Evolutionary conservation across 2,113 vertebrate genomes (phyloP).

Genomic region (Daboia siamensis): DNA sequence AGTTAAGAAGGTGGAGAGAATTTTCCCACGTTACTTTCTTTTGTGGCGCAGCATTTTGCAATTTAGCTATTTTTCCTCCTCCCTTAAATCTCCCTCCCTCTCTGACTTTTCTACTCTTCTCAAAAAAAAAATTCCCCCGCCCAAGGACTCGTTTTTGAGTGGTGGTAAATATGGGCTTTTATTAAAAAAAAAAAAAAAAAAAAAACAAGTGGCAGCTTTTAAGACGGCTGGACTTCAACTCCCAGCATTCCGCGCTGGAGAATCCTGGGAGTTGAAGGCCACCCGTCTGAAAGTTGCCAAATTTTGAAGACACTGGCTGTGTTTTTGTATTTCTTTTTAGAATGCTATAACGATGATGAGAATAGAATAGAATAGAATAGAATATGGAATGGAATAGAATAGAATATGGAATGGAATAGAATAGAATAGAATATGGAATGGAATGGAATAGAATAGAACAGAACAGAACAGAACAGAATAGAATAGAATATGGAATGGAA

Average conservation of each 20-base stretch:
- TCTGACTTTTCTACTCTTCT: background rate
- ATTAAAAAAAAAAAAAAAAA: background rate
- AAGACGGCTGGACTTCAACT: background rate
- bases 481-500: too few relatives aligned
- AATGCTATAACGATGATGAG: background rate
- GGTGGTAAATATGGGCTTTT: background rate
- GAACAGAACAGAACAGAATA: too few relatives aligned
- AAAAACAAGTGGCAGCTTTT: background rate
- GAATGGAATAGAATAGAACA: too few relatives aligned
- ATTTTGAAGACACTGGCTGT: background rate
- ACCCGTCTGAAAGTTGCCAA: background rate
- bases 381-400: too few relatives aligned
- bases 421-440: too few relatives aligned
- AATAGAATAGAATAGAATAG: too few relatives aligned
- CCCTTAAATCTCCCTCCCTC: background rate
- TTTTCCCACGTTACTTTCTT: background rate
- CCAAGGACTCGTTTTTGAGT: background rate
- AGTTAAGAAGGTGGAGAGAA: background rate
- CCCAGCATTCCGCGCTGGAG: background rate
- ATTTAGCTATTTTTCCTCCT: background rate
- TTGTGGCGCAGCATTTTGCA: background rate
- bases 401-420: too few relatives aligned
- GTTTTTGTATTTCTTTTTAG: background rate
- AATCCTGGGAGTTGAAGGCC: background rate
- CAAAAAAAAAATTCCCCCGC: background rate